A percentile compares a stretch with the other conserved stretches of the same genome.
These are phyloP conservation scores for Trachymyrmex cornetzi DNA, from an alignment of 1,140 invertebrate species.

Conservation along the genomic window DNA sequence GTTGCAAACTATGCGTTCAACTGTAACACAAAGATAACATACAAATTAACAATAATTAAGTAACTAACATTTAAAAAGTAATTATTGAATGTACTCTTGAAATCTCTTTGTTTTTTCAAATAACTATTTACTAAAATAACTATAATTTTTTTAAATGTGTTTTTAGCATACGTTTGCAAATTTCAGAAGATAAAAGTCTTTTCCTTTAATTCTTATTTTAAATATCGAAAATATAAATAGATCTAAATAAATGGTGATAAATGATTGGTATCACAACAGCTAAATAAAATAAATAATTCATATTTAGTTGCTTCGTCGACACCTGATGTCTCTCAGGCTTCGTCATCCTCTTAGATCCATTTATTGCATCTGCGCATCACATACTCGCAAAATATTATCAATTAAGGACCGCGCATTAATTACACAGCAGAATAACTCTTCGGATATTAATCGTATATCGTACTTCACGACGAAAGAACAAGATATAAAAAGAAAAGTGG, in stretches of 20 bases:
- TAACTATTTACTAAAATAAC: background rate
- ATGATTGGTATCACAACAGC: background rate
- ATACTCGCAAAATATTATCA: no score
- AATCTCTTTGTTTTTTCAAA: background rate
- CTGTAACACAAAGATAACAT: background rate
- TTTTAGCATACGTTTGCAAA: background rate
- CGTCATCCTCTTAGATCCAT: background rate
- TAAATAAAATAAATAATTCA: conserved; percentile 3
- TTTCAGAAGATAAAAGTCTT: background rate
- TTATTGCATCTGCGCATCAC: background rate
- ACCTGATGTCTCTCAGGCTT: no score
- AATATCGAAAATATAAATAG: background rate
- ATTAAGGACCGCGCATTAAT: no score
- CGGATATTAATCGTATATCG: background rate
- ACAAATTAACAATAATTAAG: background rate
- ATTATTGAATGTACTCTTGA: background rate
- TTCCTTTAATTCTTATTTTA: background rate
- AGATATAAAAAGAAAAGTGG: background rate
- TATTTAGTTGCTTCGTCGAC: background rate
- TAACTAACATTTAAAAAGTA: background rate
- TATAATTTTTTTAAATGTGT: background rate
- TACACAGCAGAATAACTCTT: no score
- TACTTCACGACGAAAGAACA: background rate
- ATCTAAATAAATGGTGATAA: background rate
- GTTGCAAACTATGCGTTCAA: background rate